phyloP scores from a whole-genome alignment of 2,888 invertebrate species.

The Caenorhabditis zanzibari region DNA sequence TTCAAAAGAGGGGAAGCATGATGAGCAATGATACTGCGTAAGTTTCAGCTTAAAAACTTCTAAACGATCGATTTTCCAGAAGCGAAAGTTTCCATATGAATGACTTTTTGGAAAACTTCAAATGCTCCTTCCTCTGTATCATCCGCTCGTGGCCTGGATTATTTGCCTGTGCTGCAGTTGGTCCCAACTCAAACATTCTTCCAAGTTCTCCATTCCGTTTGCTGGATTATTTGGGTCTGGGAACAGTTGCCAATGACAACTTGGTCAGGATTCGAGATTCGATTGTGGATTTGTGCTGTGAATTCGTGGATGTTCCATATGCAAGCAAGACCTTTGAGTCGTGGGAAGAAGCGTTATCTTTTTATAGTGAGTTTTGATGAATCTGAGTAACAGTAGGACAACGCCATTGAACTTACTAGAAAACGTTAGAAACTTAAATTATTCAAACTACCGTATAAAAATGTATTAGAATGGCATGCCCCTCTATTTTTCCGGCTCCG shows the following conservation, averaged over 20 bases:
- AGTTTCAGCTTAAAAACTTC: background rate
- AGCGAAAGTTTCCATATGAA: constrained; percentile 57
- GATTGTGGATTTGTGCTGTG: constrained; percentile 79
- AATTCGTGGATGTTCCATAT: constrained; percentile 80
- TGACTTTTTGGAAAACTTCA: constrained; percentile 67
- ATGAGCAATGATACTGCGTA: constrained; percentile 31
- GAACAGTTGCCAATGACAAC: constrained; percentile 72
- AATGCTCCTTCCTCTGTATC: constrained; percentile 71
- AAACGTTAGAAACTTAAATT: no score
- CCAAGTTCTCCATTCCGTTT: constrained; percentile 77
- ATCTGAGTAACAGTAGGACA: background rate
- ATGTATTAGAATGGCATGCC: no score
- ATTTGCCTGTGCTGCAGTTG: constrained; percentile 86
- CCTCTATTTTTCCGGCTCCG: no score
- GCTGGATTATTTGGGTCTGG: constrained; percentile 76
- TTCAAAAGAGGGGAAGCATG: constrained; percentile 66
- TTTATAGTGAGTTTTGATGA: constrained; percentile 68
- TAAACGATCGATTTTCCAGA: constrained; percentile 16
- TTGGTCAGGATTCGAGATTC: constrained; percentile 75
- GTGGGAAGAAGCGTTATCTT: constrained; percentile 77
- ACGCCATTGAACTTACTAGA: no score
- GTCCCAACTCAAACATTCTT: constrained; percentile 67
- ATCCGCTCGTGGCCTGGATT: constrained; percentile 85
- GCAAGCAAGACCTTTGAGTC: constrained; percentile 72
- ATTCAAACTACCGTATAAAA: no score